Percentiles rank a stretch among this genome's conserved stretches.
Conservation (phyloP, 92 coral and sea anemone genomes). For the Zoanthus sansibaricus region DNA sequence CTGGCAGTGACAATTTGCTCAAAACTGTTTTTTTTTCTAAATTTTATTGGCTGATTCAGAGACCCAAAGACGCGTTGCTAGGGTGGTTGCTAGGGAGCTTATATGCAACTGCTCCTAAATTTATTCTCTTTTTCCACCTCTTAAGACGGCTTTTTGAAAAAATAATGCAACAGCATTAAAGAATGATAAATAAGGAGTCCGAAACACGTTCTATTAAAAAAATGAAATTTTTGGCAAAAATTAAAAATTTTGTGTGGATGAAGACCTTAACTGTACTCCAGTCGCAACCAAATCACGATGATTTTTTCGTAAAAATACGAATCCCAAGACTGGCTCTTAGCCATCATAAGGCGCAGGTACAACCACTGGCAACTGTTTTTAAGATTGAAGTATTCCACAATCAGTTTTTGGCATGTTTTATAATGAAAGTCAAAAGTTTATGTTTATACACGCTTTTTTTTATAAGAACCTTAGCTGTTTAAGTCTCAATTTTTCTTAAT, state of each 20-base stretch:
- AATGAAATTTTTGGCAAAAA: background rate
- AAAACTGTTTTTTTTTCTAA: background rate
- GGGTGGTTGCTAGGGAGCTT: constrained; percentile 7
- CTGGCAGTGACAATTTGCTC: background rate
- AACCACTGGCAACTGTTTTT: no score
- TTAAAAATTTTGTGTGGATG: background rate
- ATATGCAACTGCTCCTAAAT: background rate
- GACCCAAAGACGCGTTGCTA: constrained; percentile 1
- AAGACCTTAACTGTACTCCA: constrained; percentile 4
- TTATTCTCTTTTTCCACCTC: background rate
- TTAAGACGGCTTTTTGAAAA: background rate
- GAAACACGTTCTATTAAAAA: background rate
- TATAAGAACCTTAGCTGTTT: no score
- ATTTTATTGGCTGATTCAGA: constrained; percentile 7
- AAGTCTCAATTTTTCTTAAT: no score
- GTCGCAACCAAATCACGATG: no score
- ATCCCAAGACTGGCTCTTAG: no score
- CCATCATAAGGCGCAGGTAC: no score
- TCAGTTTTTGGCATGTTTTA: no score
- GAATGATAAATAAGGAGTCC: background rate
- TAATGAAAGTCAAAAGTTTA: no score
- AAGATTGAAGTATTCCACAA: no score
- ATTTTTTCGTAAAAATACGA: no score
- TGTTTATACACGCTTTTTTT: no score
- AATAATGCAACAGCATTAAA: background rate